These are phyloP conservation scores for Girardinus metallicus DNA, from an alignment of 2,797 vertebrate genomes.

Conservation along the genomic window DNA sequence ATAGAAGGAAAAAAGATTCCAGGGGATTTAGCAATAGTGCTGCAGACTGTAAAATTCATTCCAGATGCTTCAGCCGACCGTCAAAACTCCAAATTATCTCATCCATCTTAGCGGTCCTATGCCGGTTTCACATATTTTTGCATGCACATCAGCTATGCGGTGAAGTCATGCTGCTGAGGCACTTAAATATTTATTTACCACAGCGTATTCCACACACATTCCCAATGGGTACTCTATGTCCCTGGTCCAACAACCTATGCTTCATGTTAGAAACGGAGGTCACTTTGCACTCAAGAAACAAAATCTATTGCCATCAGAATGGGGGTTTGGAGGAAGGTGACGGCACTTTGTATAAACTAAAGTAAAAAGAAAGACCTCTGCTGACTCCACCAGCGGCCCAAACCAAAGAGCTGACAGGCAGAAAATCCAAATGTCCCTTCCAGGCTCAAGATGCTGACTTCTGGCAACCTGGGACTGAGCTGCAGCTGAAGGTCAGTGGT, in stretches of 20 bases:
- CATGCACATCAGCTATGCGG: conserved; percentile 10
- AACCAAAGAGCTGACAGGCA: conserved; percentile 72
- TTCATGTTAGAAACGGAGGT: conserved; percentile 1
- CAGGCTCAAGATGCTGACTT: conserved; percentile 70
- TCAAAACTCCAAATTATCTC: conserved; percentile 54
- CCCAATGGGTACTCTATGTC: conserved; percentile 1
- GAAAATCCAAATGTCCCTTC: conserved; percentile 66
- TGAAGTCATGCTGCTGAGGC: conserved; percentile 13
- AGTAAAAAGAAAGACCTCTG: conserved; percentile 61
- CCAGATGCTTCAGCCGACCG: conserved; percentile 73
- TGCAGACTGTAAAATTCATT: conserved; percentile 64
- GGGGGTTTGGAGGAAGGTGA: conserved; percentile 42
- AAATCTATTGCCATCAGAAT: conserved; percentile 52
- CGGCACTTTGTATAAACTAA: conserved; percentile 41
- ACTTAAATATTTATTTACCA: conserved; percentile 25
- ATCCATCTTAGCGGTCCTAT: conserved; percentile 43
- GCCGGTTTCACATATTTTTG: conserved; percentile 40
- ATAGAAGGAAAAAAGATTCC: conserved; percentile 57
- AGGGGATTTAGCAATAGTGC: conserved; percentile 54
- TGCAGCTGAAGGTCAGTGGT: conserved; percentile 61
- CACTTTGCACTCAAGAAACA: background rate
- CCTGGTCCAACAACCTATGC: conserved; percentile 7
- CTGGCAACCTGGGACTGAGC: conserved; percentile 57
- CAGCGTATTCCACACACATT: conserved; percentile 14
- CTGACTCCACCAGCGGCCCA: conserved; percentile 65